Evolutionary conservation across 2,797 vertebrate species (phyloP), one percentile per base, ranked within the genome.

Genomic region (Glossophaga mutica): DNA sequence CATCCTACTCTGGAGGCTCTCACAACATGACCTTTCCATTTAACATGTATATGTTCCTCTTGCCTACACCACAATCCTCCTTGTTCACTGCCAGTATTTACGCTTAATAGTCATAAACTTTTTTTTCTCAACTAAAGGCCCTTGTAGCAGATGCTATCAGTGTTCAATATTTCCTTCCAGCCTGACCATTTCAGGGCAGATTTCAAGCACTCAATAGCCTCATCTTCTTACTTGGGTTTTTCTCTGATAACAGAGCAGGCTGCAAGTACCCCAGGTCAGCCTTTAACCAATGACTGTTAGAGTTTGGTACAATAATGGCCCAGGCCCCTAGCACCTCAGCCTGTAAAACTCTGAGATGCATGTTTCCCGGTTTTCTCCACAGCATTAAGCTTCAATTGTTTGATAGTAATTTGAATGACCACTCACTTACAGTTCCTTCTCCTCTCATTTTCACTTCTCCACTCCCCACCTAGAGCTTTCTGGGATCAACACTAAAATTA

Each of bases 11-110:
- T 8, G 10, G 10, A 9, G 34, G 18, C 77, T 87, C 32, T 90
- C 52, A n/a, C 1, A 32, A 3, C 19, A 2, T 3, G 2, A 70
- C 16, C 5, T 55, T 62, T 59, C 10, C 9, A 19, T 29, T 79
- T 81, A 29, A n/a, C 46, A 48, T 46, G 16, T 68, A 14, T 65
- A 57, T 1, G 3, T 4, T 7, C 19, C 29, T 5, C 19, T 50
- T 16, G 2, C 0, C 26, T 32, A 21, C 18, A 14, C 2, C 11
- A 8, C 50, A 15, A 32, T 21, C 4, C 8, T 48, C 8, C 37
- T 90, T 4, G 22, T 59, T 76, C 42, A 19, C 14, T 55, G 55
- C 15, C 85, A 89, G 42, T 67, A 84, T 78, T 91, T 70, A 93
- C 16, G 42, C 18, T 83, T 10, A n/a, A 3, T 59, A 18, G 39